A percentile compares a stretch with the other conserved stretches of the same genome.
Evolutionary conservation across 2,113 vertebrate genomes (phyloP).

Genomic region (Heterotilapia buettikoferi): DNA sequence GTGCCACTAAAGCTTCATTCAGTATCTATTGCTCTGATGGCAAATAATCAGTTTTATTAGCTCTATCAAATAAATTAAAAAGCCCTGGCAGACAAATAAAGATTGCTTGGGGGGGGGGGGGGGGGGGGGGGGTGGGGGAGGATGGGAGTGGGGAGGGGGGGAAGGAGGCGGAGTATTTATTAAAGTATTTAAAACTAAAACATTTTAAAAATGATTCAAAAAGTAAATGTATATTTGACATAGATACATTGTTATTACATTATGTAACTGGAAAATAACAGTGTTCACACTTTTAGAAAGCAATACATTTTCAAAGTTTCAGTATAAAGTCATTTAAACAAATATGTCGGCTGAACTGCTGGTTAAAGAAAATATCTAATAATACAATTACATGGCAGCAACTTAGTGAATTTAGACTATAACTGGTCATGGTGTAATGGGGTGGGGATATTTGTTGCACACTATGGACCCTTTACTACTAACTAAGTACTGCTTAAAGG

Average conservation of each 20-base stretch:
- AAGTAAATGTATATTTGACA: not conserved
- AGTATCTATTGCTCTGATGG: not conserved
- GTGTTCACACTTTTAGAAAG: not conserved
- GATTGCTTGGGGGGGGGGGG: not conserved
- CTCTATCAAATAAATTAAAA: not conserved
- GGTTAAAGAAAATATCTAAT: not conserved
- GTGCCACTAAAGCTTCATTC: not conserved
- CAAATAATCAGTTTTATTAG: not conserved
- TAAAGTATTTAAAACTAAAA: not conserved
- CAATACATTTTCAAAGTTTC: not conserved
- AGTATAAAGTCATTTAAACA: not conserved
- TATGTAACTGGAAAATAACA: not conserved
- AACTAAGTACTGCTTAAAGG: not conserved
- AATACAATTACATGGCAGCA: not conserved
- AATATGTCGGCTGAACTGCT: not conserved
- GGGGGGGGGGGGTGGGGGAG: too few relatives aligned
- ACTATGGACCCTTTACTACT: not conserved
- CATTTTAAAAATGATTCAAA: not conserved
- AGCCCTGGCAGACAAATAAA: not conserved
- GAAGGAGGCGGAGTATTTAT: not conserved
- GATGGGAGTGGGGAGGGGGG: accelerated
- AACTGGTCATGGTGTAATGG: not conserved
- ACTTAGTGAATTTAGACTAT: not conserved
- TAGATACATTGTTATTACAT: not conserved
- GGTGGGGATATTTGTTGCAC: not conserved